Base-by-base conservation (phyloP, 1,140 invertebrate species). In the Lucilia cuprina region DNA sequence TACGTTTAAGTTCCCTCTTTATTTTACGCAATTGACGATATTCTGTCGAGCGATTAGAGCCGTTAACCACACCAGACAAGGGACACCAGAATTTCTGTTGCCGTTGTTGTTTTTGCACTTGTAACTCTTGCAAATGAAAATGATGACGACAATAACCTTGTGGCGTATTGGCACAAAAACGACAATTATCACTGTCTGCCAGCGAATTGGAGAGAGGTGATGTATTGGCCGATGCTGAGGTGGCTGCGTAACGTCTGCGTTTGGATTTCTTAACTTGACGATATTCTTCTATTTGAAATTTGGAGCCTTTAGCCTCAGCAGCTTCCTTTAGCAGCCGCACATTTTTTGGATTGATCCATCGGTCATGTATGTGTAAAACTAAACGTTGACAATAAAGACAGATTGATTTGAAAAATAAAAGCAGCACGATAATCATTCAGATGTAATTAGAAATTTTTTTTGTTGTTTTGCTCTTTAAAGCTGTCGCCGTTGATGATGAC, bases 381-480 rank as follows among this genome's bases (percentile, higher is more conserved):
- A 91, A 86, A 47, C 88, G 88, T 86, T 91, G 90, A 86, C 90
- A 90, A 85, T 89, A 91, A 82, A 90, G 86, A 86, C 90, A 91
- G 85, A 91, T 86, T 86, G 90, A 91, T 90, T 89, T 88, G 83
- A 91, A 91, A 82, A 91, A 88, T 87, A 91, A 86, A 83, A 91
- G 85, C 86, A 91, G 84, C 74, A 91, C 89, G 88, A 91, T 89
- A 91, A 91, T 89, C 89, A 90, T 90, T 65, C 60, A 83, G 83
- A 50, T 25, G 30, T 10, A 75, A 75, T 75, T 25, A 25, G 21
- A 5, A 17, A 17, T n/a, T 60, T 14, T 55, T 60, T 60, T n/a
- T n/a, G n/a, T n/a, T 60, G 55, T 60, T 60, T 60, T 60, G 13
- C 50, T 75, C 74, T 75, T 75, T 41, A 41, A 41, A 41, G 41